Base-by-base conservation (phyloP, 2,888 invertebrate genomes). In the Campoplex nolae region DNA sequence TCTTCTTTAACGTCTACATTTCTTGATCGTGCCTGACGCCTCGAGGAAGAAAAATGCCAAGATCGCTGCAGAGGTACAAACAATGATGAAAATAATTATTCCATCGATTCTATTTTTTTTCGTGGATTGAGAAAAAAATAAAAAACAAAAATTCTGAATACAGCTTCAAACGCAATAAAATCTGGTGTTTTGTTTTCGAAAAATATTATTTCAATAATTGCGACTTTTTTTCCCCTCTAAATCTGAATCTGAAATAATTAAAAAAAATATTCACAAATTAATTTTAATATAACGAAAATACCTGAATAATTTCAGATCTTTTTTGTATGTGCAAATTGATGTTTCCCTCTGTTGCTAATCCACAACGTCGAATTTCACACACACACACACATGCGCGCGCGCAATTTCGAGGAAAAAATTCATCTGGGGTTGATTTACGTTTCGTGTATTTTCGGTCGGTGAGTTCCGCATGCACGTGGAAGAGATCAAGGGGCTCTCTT, bases 381-480 rank as follows among this genome's bases (percentile, higher is more conserved):
- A 35, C 45, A 45, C 4, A 23, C 28, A 8, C 18, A 45, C 11
- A 7, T 16, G 18, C 23, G 42, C 45, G 23, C n/a, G 51, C 45
- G 8, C 18, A 1, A 35, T 32, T 1, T 32, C 3, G 7, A 51
- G n/a, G n/a, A 28, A 35, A 54, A 3, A 9, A n/a, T 35, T 13
- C 45, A 42, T 35, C 11, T 35, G 11, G 7, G 18, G 11, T 56
- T 74, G 56, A 74, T 58, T 75, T 62, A 28, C 68, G 73, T 68
- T 78, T 74, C 81, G 81, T 58, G 45, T 78, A 82, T 85, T 67
- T 78, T 56, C 73, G 77, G 58, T 74, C 23, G 67, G 54, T n/a
- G 71, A 54, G 71, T 71, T 38, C 28, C 32, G 68, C 71, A 67
- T 54, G 38, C 75, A 71, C 56, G 73, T 32, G 48, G 73, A 71